Conservation (phyloP, 2,797 vertebrate species). For the Alauda arvensis region DNA sequence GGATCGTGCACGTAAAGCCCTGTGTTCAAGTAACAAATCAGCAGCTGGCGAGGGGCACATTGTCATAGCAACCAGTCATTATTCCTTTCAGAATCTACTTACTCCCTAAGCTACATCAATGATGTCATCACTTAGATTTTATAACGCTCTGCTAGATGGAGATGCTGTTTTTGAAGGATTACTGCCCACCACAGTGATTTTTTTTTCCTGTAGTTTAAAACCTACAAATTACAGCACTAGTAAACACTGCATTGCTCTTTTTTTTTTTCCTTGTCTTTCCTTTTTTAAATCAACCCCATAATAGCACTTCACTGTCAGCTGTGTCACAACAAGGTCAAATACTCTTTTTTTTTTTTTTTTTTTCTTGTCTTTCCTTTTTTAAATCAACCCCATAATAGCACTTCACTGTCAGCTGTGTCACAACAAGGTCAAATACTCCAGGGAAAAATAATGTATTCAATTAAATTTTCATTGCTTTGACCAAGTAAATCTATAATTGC, state of each 20-base stretch:
- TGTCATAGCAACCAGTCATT: constrained; percentile 95
- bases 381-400: constrained; percentile 41
- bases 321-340: constrained; percentile 77
- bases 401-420: constrained; percentile 70
- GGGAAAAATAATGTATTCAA: constrained; percentile 64
- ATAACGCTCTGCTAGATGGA: constrained; percentile 64
- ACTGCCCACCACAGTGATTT: constrained; percentile 60
- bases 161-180: constrained; percentile 67
- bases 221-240: constrained; percentile 43
- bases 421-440: constrained; percentile 76
- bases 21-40: constrained; percentile 92
- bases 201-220: constrained; percentile 35
- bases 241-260: constrained; percentile 23
- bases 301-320: constrained; percentile 66
- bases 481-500: constrained; percentile 42
- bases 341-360: neutral
- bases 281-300: constrained; percentile 9
- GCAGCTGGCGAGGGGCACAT: constrained; percentile 93
- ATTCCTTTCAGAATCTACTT: constrained; percentile 84
- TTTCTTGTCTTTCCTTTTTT: neutral
- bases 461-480: constrained; percentile 66
- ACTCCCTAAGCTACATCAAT: constrained; percentile 82
- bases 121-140: constrained; percentile 86
- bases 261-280: neutral
- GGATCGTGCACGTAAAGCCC: constrained; percentile 89